Base-by-base conservation (phyloP, 2,888 invertebrate genomes). In the Drosophila maculinotata region DNA sequence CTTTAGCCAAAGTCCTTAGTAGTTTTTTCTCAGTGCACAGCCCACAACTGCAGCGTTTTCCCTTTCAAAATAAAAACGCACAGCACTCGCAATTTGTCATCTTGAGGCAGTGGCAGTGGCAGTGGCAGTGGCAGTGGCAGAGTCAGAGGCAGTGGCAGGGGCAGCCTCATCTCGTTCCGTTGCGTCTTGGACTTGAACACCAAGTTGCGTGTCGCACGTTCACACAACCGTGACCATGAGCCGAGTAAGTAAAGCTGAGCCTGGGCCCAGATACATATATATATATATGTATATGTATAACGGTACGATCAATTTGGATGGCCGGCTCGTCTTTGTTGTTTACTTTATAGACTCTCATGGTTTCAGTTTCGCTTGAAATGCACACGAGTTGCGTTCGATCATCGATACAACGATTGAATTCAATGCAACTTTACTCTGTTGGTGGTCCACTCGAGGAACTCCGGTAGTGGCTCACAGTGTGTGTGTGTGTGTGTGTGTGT, bases 351-450 rank as follows among this genome's bases (percentile, higher is more conserved):
- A 39, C 60, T 70, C 71, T 76, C 71, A 66, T 62, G 76, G 79
- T 78, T 75, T 78, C 76, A 75, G 76, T 77, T 79, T 73, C 78
- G 66, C 73, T 64, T 75, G 76, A 76, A 76, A 76, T 75, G 63
- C 66, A 76, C 49, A 74, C 69, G 59, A 69, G 49, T 10, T 53
- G 39, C 26, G 47, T 30, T n/a, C 15, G 35, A 10, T 20, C 1
- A 38, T 45, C 30, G 26, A 17, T 12, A 15, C n/a, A 30, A 10
- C 31, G 10, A 28, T 67, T 39, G 20, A 20, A 57, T 39, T 30
- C 38, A 51, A 60, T 52, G 35, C 51, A 49, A n/a, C 31, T 45
- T 20, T n/a, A 41, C 65, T 48, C 52, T 66, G 72, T 33, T 52
- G 73, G 73, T 74, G 76, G 72, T 72, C 73, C 63, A 47, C 38